Conservation (phyloP, 2,888 invertebrate species). For the Deilephila porcellus region DNA sequence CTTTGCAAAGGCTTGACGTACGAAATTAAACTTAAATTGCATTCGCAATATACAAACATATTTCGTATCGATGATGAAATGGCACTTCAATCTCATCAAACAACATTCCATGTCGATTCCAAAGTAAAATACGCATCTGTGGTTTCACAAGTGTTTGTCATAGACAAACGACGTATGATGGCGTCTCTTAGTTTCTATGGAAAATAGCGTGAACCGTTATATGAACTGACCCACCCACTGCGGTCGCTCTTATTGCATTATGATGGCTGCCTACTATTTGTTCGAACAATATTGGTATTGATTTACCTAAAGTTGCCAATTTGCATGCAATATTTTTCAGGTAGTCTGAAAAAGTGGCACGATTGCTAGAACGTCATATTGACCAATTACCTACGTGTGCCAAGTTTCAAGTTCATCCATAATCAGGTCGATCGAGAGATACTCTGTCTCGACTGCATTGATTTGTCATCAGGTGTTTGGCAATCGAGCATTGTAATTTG, state of each 20-base stretch:
- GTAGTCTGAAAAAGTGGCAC: no score
- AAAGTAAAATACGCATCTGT: neutral
- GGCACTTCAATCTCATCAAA: neutral
- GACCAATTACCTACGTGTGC: no score
- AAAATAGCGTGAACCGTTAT: slow-evolving; percentile 28
- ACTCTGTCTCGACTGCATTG: no score
- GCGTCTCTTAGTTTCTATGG: neutral
- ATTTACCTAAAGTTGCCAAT: neutral
- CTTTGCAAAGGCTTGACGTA: neutral
- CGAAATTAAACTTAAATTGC: neutral
- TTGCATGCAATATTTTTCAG: no score
- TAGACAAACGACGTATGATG: slow-evolving; percentile 17
- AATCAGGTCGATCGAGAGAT: no score
- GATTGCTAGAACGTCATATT: no score
- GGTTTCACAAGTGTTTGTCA: slow-evolving; percentile 20
- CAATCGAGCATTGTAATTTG: no score
- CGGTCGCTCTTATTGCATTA: slow-evolving; percentile 1
- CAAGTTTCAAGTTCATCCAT: no score
- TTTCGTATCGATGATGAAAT: neutral
- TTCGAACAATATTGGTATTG: neutral
- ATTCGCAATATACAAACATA: neutral
- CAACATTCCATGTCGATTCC: neutral
- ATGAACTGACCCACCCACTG: slow-evolving; percentile 24
- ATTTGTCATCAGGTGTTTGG: no score
- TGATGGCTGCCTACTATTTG: neutral